Conservation (phyloP, 2,797 vertebrate species). For the Dendrocincla fuliginosa region DNA sequence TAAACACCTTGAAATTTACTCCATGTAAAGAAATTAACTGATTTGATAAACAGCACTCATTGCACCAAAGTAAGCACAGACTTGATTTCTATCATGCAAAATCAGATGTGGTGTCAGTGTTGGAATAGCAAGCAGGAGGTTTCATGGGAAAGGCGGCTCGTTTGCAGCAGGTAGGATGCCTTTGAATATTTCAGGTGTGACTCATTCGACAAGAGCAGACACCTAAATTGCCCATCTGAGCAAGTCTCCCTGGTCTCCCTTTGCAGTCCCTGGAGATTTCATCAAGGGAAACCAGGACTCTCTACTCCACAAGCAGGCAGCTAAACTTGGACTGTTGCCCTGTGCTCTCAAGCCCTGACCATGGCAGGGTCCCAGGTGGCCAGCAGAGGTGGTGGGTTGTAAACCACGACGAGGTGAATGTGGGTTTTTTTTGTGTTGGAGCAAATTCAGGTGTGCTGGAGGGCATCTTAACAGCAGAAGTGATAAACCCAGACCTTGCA, state of each 20-base stretch:
- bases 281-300: background rate
- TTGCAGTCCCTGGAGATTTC: background rate
- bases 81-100: conserved; percentile 42
- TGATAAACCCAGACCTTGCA: background rate
- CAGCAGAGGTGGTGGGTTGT: background rate
- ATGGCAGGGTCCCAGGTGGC: background rate
- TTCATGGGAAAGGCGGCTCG: conserved; percentile 36
- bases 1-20: background rate
- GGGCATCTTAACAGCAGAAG: background rate
- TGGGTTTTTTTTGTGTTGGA: fast-evolving
- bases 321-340: background rate
- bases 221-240: conserved; percentile 45
- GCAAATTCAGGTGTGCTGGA: background rate
- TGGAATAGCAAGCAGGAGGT: background rate
- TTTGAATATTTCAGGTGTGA: conserved; percentile 47
- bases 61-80: background rate
- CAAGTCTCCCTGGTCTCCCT: background rate
- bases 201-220: background rate
- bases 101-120: background rate
- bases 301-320: background rate
- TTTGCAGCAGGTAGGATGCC: conserved; percentile 10
- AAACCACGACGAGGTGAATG: fast-evolving
- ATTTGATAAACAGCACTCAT: background rate
- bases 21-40: background rate
- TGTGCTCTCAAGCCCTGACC: fast-evolving